Conservation (phyloP, 2,113 vertebrate species). For the Tragelaphus buxtoni region DNA sequence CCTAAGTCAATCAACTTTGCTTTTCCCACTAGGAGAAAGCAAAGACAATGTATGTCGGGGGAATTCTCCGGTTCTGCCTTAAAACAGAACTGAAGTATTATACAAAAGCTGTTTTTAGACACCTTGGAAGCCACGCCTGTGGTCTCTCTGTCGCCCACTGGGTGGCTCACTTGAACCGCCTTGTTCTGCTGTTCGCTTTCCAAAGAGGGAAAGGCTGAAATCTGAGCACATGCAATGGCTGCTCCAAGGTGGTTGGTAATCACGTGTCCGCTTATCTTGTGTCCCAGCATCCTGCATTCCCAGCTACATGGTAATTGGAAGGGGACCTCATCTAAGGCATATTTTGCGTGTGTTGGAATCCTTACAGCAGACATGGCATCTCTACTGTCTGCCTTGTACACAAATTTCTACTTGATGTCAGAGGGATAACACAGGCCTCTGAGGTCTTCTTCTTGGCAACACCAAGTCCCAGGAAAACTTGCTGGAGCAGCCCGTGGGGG, state of each 20-base stretch:
- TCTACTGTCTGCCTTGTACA: background rate
- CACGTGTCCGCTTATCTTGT: no score
- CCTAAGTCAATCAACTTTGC: background rate
- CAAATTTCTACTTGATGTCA: background rate
- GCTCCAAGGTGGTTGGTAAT: background rate
- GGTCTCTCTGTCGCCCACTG: rapidly evolving
- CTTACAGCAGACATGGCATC: rapidly evolving
- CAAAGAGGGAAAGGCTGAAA: background rate
- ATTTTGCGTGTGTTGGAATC: background rate
- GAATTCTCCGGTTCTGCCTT: background rate
- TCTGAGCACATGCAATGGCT: rapidly evolving
- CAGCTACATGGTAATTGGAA: background rate
- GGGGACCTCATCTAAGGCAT: rapidly evolving
- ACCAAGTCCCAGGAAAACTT: background rate
- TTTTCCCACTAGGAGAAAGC: background rate
- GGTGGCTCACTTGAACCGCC: no score
- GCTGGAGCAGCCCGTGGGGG: background rate
- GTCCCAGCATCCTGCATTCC: background rate
- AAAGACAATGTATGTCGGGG: background rate
- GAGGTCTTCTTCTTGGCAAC: background rate
- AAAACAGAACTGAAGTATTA: background rate
- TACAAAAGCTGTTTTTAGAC: background rate
- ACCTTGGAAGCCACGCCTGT: background rate
- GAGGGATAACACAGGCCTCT: background rate
- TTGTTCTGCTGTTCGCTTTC: background rate